Base-by-base conservation (phyloP, 2,113 vertebrate species). In the Cranoglanis bouderius region DNA sequence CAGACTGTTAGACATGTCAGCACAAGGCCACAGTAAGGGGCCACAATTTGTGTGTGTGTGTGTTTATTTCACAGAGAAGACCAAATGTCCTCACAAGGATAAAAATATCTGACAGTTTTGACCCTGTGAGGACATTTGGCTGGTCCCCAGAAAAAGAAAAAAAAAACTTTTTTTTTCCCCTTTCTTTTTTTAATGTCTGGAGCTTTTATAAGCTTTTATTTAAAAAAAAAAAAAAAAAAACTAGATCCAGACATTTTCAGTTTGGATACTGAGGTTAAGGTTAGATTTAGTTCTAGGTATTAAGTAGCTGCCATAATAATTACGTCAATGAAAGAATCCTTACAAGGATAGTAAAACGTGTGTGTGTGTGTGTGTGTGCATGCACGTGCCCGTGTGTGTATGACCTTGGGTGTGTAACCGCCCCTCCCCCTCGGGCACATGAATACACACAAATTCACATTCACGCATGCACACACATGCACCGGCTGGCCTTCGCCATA, bases 401-500 rank as follows among this genome's bases (percentile, higher is more conserved):
- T 92, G 91, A 92, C 91, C 91, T 92, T 92, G 89, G 89, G 91
- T 63, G 53, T 87, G 46, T 88, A 88, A 40, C 88, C 21, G 75
- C 86, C 82, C 74, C 88, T 86, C 90, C 63, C 35, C 84, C 84
- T 88, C 55, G n/a, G 59, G 88, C 70, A 63, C 89, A 88, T 80
- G 67, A 77, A 86, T 85, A 72, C 75, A 88, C 77, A 86, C 87
- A 88, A 59, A 89, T 82, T 89, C 65, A 84, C 82, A 90, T 87
- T 85, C 75, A 32, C 51, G 74, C 88, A 90, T 87, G 88, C 87
- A 90, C 87, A 87, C 87, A 86, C 89, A 90, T 74, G 90, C 80
- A 85, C 72, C 85, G 94, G 94, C 94, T 95, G 94, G 95, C 94
- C 95, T 97, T 97, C 96, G 94, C 97, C 97, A 97, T 98, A 96